Evolutionary conservation across 2,113 vertebrate genomes (phyloP).

Genomic region (Passer domesticus): DNA sequence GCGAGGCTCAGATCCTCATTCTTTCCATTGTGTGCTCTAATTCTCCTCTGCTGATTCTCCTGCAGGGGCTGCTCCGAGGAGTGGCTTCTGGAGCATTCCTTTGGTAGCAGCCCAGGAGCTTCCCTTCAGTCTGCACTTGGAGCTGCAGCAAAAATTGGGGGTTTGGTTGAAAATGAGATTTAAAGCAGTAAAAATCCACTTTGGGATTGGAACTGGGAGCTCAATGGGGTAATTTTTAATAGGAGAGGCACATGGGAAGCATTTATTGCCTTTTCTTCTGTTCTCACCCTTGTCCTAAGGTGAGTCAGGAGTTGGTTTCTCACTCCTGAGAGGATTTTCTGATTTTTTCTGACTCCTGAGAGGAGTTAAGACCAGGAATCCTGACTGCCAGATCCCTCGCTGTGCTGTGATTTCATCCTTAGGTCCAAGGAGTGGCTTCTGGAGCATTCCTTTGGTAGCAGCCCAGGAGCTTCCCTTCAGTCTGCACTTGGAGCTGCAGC

Average conservation of each 20-base stretch:
- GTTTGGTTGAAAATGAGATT: background rate
- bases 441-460: slow-evolving; percentile 20
- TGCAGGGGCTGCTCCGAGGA: slow-evolving; percentile 39
- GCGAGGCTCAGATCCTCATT: slow-evolving; percentile 50
- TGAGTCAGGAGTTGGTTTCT: too few relatives aligned
- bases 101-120: slow-evolving; percentile 26
- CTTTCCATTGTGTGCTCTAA: slow-evolving; percentile 50
- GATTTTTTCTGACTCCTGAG: too few relatives aligned
- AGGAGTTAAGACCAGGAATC: too few relatives aligned
- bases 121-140: background rate
- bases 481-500: background rate
- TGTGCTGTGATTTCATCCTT: too few relatives aligned
- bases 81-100: slow-evolving; percentile 32
- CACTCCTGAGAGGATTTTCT: too few relatives aligned
- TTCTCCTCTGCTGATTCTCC: background rate
- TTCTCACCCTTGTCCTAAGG: too few relatives aligned
- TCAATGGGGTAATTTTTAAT: background rate
- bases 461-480: background rate
- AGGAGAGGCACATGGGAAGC: too few relatives aligned
- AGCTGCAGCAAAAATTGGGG: background rate
- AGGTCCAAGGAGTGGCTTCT: slow-evolving; percentile 51
- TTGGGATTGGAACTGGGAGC: too few relatives aligned
- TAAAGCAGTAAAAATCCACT: too few relatives aligned
- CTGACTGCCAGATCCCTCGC: too few relatives aligned
- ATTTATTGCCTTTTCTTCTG: too few relatives aligned